Evolutionary conservation across 2,888 invertebrate species (phyloP).

Genomic region (Drosophila austrosaltans): DNA sequence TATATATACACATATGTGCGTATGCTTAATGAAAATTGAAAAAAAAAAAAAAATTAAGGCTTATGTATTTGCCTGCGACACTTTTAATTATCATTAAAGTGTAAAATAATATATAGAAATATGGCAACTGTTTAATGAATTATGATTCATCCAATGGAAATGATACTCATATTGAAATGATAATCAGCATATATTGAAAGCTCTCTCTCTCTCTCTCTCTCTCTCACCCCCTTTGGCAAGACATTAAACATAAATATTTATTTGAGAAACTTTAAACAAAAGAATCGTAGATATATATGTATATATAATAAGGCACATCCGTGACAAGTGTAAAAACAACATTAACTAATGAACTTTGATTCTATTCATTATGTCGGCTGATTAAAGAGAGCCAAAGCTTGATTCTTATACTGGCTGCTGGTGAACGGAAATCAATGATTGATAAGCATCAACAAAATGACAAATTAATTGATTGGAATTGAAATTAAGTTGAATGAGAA

Average conservation of each 20-base stretch:
- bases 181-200: slow-evolving; percentile 5
- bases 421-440: slow-evolving; percentile 53
- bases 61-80: slow-evolving; percentile 18
- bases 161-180: not conserved
- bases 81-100: slow-evolving; percentile 28
- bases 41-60: slow-evolving; percentile 30
- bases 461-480: slow-evolving; percentile 68
- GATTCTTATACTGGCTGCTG: not conserved
- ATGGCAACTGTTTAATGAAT: not conserved
- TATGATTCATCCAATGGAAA: not conserved
- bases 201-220: not conserved
- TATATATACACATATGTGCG: too few species aligned
- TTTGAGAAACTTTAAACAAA: slow-evolving; percentile 28
- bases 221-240: not conserved
- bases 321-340: slow-evolving; percentile 43
- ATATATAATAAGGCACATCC: slow-evolving; percentile 47
- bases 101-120: not conserved
- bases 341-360: slow-evolving; percentile 53
- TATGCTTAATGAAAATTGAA: too few species aligned
- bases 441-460: slow-evolving; percentile 61
- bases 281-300: slow-evolving; percentile 24
- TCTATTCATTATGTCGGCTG: slow-evolving; percentile 45
- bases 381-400: slow-evolving; percentile 36
- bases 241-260: slow-evolving; percentile 38
- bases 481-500: slow-evolving; percentile 10